These are phyloP conservation scores for Unio pictorum DNA, from an alignment of 2,888 invertebrate genomes.

Conservation along the genomic window DNA sequence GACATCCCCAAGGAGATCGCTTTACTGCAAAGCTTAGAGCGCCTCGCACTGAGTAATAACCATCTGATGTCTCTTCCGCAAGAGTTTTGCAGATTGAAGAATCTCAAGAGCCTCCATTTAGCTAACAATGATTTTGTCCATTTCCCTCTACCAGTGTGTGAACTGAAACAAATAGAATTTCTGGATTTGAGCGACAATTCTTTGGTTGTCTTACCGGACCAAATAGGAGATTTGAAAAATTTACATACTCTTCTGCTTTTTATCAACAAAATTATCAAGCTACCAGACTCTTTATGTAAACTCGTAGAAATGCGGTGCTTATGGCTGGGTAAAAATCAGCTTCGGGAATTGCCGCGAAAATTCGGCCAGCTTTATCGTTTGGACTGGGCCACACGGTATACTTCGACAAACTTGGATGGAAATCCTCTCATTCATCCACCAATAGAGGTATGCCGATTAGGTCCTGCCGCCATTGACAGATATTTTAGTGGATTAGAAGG, in stretches of 20 bases:
- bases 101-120: slow-evolving; percentile 64
- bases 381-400: slow-evolving; percentile 67
- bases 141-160: slow-evolving; percentile 65
- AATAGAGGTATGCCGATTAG: slow-evolving; percentile 67
- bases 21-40: slow-evolving; percentile 61
- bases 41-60: slow-evolving; percentile 70
- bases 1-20: slow-evolving; percentile 64
- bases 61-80: slow-evolving; percentile 55
- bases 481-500: slow-evolving; percentile 31
- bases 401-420: slow-evolving; percentile 64
- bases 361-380: slow-evolving; percentile 63
- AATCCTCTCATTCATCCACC: slow-evolving; percentile 68
- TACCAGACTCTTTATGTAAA: slow-evolving; percentile 67
- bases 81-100: slow-evolving; percentile 56
- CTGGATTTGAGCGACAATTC: slow-evolving; percentile 71
- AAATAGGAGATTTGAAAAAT: slow-evolving; percentile 64
- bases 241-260: slow-evolving; percentile 69
- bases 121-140: slow-evolving; percentile 70
- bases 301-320: slow-evolving; percentile 69
- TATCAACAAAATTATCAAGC: slow-evolving; percentile 64
- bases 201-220: slow-evolving; percentile 57
- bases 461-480: slow-evolving; percentile 64
- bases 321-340: slow-evolving; percentile 71
- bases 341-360: slow-evolving; percentile 61
- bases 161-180: slow-evolving; percentile 62